Evolutionary conservation across 2,113 vertebrate species (phyloP).

Genomic region (Gopherus flavomarginatus): DNA sequence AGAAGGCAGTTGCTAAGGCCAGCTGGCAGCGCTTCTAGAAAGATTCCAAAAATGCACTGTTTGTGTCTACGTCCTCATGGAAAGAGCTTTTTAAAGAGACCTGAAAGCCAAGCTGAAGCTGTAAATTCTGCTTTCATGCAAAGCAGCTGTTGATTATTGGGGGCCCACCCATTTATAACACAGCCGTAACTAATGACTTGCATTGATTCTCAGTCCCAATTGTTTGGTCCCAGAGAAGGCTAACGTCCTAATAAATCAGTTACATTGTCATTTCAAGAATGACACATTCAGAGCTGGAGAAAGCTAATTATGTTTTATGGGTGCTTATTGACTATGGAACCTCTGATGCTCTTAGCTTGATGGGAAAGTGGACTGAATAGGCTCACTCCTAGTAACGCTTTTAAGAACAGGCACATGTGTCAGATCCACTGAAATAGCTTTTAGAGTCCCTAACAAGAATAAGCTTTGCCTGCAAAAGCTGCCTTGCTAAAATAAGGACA

Average conservation of each 20-base stretch:
- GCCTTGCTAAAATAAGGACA: slow-evolving; percentile 21
- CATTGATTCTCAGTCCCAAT: slow-evolving; percentile 61
- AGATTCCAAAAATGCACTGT: slow-evolving; percentile 40
- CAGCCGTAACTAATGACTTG: slow-evolving; percentile 73
- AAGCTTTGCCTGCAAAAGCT: slow-evolving; percentile 61
- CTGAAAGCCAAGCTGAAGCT: slow-evolving; percentile 52
- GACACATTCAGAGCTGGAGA: slow-evolving; percentile 64
- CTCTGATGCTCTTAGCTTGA: slow-evolving; percentile 49
- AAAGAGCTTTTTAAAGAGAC: slow-evolving; percentile 47
- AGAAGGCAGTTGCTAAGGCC: slow-evolving; percentile 37
- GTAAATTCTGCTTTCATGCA: slow-evolving; percentile 73
- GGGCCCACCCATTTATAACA: slow-evolving; percentile 63
- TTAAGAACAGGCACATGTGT: slow-evolving; percentile 53
- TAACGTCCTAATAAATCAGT: slow-evolving; percentile 69
- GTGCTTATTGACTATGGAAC: slow-evolving; percentile 52
- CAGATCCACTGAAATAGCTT: slow-evolving; percentile 10
- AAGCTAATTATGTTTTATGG: slow-evolving; percentile 78
- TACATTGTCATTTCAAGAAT: slow-evolving; percentile 75
- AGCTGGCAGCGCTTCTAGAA: slow-evolving; percentile 41
- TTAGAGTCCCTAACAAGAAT: not conserved
- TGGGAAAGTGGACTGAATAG: slow-evolving; percentile 44
- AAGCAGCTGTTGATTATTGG: slow-evolving; percentile 57
- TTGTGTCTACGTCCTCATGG: slow-evolving; percentile 32
- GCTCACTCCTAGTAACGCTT: slow-evolving; percentile 51
- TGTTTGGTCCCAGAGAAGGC: slow-evolving; percentile 55